These are phyloP conservation scores for Pristionchus maxplancki DNA, from an alignment of 2,888 invertebrate species.

Conservation along the genomic window DNA sequence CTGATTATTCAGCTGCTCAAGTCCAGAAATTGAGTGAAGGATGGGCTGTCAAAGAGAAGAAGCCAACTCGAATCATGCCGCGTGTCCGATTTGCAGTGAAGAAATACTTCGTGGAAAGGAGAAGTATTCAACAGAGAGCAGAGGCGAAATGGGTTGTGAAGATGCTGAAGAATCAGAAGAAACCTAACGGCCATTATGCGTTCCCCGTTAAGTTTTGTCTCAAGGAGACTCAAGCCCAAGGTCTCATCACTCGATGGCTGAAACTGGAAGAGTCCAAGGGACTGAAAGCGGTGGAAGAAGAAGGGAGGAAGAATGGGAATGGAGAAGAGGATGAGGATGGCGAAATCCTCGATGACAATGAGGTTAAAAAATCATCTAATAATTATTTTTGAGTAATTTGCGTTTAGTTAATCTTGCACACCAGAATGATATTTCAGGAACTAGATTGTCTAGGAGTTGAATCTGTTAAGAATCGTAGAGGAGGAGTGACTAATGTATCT, in stretches of 20 bases:
- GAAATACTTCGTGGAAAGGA: too few relatives aligned
- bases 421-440: background rate
- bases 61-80: too few relatives aligned
- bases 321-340: background rate
- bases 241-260: background rate
- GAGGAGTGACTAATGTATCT: background rate
- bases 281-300: background rate
- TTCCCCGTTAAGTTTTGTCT: background rate
- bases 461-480: background rate
- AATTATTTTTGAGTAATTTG: too few relatives aligned
- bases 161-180: background rate
- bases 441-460: background rate
- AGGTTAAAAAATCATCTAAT: background rate
- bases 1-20: too few relatives aligned
- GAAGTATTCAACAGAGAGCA: too few relatives aligned
- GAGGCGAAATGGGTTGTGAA: background rate
- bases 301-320: background rate
- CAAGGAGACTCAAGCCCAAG: conserved; percentile 12
- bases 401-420: too few relatives aligned
- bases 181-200: background rate
- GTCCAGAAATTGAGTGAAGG: too few relatives aligned
- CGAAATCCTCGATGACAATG: background rate
- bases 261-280: background rate
- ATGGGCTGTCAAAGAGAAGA: too few relatives aligned
- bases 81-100: too few relatives aligned